Conservation (phyloP, 2,888 invertebrate genomes). For the Ischnus inquisitorius region DNA sequence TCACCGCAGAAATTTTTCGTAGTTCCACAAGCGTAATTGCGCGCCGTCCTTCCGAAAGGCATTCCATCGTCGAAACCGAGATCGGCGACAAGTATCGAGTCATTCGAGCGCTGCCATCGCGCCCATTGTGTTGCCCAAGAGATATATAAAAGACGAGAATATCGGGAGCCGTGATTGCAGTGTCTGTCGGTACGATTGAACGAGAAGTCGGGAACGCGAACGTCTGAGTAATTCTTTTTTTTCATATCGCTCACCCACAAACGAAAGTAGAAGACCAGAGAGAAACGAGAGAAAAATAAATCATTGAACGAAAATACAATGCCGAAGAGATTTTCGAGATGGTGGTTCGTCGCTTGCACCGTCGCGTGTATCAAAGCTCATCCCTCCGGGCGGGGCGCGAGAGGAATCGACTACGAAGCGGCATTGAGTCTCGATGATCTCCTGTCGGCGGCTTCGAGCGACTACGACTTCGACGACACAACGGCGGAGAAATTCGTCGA, state of each 20-base stretch:
- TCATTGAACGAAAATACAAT: conserved; percentile 23
- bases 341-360: conserved; percentile 52
- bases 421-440: conserved; percentile 4
- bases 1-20: neutral
- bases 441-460: conserved; percentile 84
- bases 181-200: conserved; percentile 72
- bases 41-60: conserved; percentile 70
- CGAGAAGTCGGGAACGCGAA: conserved; percentile 3
- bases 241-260: neutral
- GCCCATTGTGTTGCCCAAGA: conserved; percentile 51
- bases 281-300: neutral
- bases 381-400: conserved; percentile 35
- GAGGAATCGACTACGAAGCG: conserved; percentile 74
- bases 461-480: conserved; percentile 81
- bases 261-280: neutral
- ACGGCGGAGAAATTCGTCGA: conserved; percentile 76
- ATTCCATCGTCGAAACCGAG: conserved; percentile 68
- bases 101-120: conserved; percentile 64
- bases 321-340: conserved; percentile 48
- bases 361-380: conserved; percentile 63
- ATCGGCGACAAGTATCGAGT: conserved; percentile 64
- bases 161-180: conserved; percentile 74
- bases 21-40: neutral
- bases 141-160: conserved; percentile 80
- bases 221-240: neutral